A percentile compares a stretch with the other conserved stretches of the same genome.
Conservation (phyloP, 2,113 vertebrate species). For the Tetraodon nigroviridis region DNA sequence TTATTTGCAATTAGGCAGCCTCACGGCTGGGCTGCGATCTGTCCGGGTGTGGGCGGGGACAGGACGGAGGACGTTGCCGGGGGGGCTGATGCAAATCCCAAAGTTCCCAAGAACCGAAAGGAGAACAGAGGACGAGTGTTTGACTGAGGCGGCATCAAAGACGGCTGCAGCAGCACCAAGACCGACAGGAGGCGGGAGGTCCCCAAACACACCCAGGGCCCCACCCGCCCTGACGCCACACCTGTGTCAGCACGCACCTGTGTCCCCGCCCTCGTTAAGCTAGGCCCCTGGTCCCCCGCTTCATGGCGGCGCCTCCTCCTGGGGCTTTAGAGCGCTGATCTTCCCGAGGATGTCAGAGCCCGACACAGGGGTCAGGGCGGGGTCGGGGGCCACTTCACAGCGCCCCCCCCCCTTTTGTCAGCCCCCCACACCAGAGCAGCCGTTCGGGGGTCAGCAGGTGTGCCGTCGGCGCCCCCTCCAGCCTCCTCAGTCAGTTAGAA, state of each 20-base stretch:
- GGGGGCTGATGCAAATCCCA: conserved; percentile 46
- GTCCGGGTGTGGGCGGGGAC: conserved; percentile 43
- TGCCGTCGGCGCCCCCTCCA: conserved; percentile 36
- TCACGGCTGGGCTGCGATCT: conserved; percentile 40
- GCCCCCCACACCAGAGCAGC: conserved; percentile 48
- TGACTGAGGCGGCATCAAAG: conserved; percentile 47
- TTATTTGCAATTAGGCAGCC: conserved; percentile 70
- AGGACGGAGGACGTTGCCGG: conserved; percentile 7
- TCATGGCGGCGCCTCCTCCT: conserved; percentile 49
- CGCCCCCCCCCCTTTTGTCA: conserved; percentile 56
- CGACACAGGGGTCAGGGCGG: conserved; percentile 68
- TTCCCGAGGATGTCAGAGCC: conserved; percentile 67
- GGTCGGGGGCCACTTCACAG: conserved; percentile 66
- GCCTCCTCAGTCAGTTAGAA: conserved; percentile 14
- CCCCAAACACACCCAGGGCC: conserved; percentile 5
- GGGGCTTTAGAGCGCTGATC: conserved; percentile 62
- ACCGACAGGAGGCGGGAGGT: background rate
- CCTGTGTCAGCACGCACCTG: conserved; percentile 25
- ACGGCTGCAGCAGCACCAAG: conserved; percentile 9
- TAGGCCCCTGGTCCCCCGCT: too few species aligned
- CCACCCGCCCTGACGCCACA: conserved; percentile 25
- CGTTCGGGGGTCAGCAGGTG: conserved; percentile 69
- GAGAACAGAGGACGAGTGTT: conserved; percentile 16
- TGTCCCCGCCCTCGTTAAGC: conserved; percentile 26
- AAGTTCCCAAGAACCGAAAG: conserved; percentile 23